Evolutionary conservation across 2,113 vertebrate species (phyloP), one percentile per base, ranked within the genome.

Genomic region (Morone chrysops): DNA sequence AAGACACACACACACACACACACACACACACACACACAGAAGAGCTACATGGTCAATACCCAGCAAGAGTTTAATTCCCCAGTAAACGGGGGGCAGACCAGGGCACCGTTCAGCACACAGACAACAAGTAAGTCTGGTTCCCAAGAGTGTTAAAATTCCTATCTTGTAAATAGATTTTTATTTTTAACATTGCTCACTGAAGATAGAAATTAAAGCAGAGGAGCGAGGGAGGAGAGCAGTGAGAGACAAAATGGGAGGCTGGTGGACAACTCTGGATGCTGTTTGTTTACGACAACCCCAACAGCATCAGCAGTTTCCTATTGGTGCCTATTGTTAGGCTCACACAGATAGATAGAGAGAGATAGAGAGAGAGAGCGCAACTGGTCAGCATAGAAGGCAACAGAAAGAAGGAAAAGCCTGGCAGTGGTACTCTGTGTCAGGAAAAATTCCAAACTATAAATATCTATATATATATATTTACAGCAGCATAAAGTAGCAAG

Each of bases 261-360:
- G 82, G 63, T 89, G 73, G 88, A 91, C 59, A 1, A 57, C 75
- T 83, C 90, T 87, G 75, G 88, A 88, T 66, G 43, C 80, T 20
- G 69, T 78, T 83, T 83, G 76, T 87, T 83, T 87, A 69, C 81
- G 13, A 8, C 69, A 2, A 77, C 41, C n/a, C 62, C 0, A 38
- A 43, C 63, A 14, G 73, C 62, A 80, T 93, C 87, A 92, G 89
- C 90, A 82, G 61, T 92, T 89, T 86, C 47, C 78, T 48, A 40
- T 72, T 63, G 73, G 61, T 12, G 31, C 67, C 73, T 59, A 38
- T 89, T 90, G 87, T 91, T 77, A 18, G 5, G 13, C 36, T 41
- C 81, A 83, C 48, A 31, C 2, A 75, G 82, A 81, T 77, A 77
- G 73, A 85, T 78, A 75, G 56, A 4, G 14, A 31, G 31, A 31